Base-by-base conservation (phyloP, 1,140 invertebrate species). In the Saccostrea glomerata region DNA sequence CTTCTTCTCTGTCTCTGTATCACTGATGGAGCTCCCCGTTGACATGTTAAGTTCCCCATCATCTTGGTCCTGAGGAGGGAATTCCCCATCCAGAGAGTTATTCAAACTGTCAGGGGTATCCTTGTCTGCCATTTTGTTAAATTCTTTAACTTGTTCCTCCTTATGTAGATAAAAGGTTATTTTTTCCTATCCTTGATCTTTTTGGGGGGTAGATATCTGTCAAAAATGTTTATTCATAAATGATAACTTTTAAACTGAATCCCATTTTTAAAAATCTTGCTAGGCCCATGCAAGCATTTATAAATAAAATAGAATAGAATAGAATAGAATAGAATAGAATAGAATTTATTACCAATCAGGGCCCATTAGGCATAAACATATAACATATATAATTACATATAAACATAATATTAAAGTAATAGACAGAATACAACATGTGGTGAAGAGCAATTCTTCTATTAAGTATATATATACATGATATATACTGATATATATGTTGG, bases 21-120 rank as follows among this genome's bases (percentile, higher is more conserved):
- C 90, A 88, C 89, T 90, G 12, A 56, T 58, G n/a, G 89, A 86
- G 55, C 89, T 89, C 9, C 84, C 85, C 15, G 82, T 84, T 23
- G 89, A 87, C 9, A 60, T 66, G 25, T 58, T 84, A 0, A 84
- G 56, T 15, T 84, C 86, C 55, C 84, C 63, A 47, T 88, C 87
- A 60, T 88, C 73, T 17, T 85, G 66, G 0, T 86, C 77, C 25
- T 87, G 73, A 23, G 56, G 60, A 17, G 86, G 58, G 23, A 90
- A 88, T 84, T 90, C 90, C 11, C 73, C 90, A 73, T 91, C 85
- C 13, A 91, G 66, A 20, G 89, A 90, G 84, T 91, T 87, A 58
- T 90, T 86, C 20, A 89, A 54, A 4, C 82, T 84, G 13, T 89
- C 87, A n/a, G 82, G 82, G 82, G 2, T 23, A 12, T 84, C 40